A percentile compares a stretch with the other conserved stretches of the same genome.
These are phyloP conservation scores for Hyperopisus bebe DNA, from an alignment of 2,113 vertebrate species.

Conservation along the genomic window DNA sequence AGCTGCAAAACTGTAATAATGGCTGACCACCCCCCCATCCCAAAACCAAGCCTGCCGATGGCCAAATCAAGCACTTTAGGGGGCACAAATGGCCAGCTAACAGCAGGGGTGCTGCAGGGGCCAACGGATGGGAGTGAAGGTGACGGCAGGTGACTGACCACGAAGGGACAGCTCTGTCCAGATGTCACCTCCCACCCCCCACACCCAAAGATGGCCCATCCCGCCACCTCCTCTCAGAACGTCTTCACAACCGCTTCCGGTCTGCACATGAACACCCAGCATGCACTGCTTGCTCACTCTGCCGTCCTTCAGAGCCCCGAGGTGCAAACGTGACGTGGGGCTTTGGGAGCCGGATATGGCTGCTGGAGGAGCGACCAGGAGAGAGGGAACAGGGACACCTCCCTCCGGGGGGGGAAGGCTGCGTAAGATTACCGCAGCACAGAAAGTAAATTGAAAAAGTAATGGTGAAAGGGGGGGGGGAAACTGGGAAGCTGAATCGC, in stretches of 20 bases:
- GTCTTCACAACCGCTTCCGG: neutral
- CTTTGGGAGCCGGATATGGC: neutral
- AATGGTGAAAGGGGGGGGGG: neutral
- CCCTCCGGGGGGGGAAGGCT: neutral
- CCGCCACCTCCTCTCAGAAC: neutral
- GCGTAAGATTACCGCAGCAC: neutral
- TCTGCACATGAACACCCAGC: neutral
- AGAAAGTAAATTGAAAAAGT: neutral
- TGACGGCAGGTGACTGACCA: neutral
- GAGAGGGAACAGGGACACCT: neutral
- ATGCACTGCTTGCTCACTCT: neutral
- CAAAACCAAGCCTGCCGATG: neutral
- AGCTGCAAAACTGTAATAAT: neutral
- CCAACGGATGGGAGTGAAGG: neutral
- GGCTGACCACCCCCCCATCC: neutral
- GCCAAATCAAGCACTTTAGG: neutral
- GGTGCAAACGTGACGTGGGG: neutral
- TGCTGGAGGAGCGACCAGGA: neutral
- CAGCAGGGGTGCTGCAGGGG: neutral
- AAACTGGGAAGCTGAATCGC: neutral
- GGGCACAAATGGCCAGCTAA: constrained; percentile 7
- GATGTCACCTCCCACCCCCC: too few species aligned
- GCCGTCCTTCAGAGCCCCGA: neutral
- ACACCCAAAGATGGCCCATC: too few species aligned
- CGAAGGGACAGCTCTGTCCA: neutral